A percentile compares a stretch with the other conserved stretches of the same genome.
Evolutionary conservation across 2,113 vertebrate genomes (phyloP).

Genomic region (Amia ocellicauda): DNA sequence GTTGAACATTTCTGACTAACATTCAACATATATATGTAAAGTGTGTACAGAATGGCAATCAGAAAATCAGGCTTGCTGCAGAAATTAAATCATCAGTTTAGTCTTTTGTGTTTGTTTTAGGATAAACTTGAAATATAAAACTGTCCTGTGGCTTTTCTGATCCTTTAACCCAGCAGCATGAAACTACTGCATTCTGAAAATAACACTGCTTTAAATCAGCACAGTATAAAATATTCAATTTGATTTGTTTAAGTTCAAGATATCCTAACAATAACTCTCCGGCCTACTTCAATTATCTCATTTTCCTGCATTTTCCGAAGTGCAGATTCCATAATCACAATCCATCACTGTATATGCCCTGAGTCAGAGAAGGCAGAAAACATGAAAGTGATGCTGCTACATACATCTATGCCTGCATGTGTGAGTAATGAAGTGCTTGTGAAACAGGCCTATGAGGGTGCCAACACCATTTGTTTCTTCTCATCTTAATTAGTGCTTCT

Average conservation of each 20-base stretch:
- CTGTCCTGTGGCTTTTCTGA: background rate
- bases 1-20: too few relatives aligned
- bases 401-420: constrained; percentile 9
- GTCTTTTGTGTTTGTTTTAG: background rate
- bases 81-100: constrained; percentile 32
- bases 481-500: constrained; percentile 31
- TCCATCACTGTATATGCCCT: background rate
- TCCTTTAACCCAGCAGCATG: background rate
- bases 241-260: background rate
- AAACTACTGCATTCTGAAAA: too few relatives aligned
- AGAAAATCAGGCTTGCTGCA: too few relatives aligned
- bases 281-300: constrained; percentile 5
- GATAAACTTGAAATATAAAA: background rate
- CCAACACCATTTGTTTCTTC: constrained; percentile 17
- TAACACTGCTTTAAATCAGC: background rate
- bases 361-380: background rate
- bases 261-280: background rate
- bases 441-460: constrained; percentile 12
- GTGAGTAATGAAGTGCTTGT: constrained; percentile 18
- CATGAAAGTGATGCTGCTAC: background rate
- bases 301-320: constrained; percentile 9
- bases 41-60: too few relatives aligned
- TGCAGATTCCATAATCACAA: background rate
- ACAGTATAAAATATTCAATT: background rate
- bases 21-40: too few relatives aligned